Conservation (phyloP, 2,888 invertebrate species). For the Tanypteryx hageni region DNA sequence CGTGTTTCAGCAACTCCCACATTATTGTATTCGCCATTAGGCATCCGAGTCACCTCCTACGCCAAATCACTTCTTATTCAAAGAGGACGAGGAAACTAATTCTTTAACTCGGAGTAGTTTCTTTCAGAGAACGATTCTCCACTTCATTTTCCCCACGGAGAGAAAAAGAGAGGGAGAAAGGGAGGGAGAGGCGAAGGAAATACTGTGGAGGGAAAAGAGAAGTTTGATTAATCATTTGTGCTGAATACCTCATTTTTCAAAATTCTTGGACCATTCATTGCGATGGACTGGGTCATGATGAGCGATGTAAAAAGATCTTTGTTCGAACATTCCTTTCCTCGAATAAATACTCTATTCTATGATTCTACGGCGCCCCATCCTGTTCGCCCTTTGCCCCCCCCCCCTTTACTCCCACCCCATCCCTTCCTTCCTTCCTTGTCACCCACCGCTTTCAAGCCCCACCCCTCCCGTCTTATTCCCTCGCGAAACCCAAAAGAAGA, state of each 20-base stretch:
- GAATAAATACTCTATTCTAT: not conserved
- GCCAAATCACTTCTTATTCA: not conserved
- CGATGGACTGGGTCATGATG: slow-evolving; percentile 25
- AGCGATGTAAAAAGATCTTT: not conserved
- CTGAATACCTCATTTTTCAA: slow-evolving; percentile 21
- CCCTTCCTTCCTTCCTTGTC: too few species aligned
- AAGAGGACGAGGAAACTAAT: not conserved
- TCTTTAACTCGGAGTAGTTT: not conserved
- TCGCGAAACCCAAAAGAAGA: not conserved
- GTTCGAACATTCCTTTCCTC: not conserved
- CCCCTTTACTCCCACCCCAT: too few species aligned
- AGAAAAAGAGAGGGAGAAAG: too few species aligned
- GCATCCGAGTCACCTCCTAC: not conserved
- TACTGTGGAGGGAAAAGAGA: not conserved
- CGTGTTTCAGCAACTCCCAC: not conserved
- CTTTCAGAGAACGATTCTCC: not conserved
- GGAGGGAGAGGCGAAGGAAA: not conserved
- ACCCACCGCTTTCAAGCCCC: not conserved
- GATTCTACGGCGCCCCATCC: not conserved
- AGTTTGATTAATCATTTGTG: slow-evolving; percentile 23
- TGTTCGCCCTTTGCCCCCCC: too few species aligned
- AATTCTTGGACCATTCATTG: not conserved
- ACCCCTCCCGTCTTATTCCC: not conserved
- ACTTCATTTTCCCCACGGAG: not conserved
- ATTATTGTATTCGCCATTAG: not conserved